Evolutionary conservation across 2,113 vertebrate species (phyloP), one percentile per base, ranked within the genome.

Genomic region (Cygnus atratus): DNA sequence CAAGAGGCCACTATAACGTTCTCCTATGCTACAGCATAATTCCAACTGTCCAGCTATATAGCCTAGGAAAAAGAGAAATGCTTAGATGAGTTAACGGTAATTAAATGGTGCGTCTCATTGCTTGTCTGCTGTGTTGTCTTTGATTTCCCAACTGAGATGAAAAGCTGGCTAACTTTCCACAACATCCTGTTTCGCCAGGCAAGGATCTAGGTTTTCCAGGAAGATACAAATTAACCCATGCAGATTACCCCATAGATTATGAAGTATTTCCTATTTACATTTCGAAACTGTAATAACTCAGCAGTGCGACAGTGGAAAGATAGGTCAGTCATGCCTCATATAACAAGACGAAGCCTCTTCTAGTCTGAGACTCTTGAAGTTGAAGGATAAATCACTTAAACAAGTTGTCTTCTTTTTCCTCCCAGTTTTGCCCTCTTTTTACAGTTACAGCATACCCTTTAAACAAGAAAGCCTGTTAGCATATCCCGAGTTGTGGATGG

Each of bases 381-480:
- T 12, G 19, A 57, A 33, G 52, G 57, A 92, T 95, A 94, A 96
- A 94, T 91, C 66, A 90, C 46, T 55, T 61, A 52, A 63, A 66
- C 5, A 4, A 88, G 87, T 70, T 2, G 1, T 86, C 71, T 74
- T 76, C 24, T 87, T 86, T 78, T 92, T 73, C 54, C 62, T 89
- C 35, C 10, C 21, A 54, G 29, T 61, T 95, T 67, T 96, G 62
- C 91, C 92, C 73, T 94, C 54, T 72, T 79, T 81, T 82, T 48
- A 73, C 61, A 59, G 63, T 76, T 84, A 59, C 33, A 62, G 44
- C 44, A 21, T 59, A 92, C 52, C 84, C 78, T 93, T 93, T 90
- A 72, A 81, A 82, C 76, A 81, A 88, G 87, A 96, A 92, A 87
- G 62, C 61, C 81, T 93, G 82, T 93, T 70, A 79, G 78, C 71